Conservation (phyloP, 2,113 vertebrate species). For the Lontra canadensis region DNA sequence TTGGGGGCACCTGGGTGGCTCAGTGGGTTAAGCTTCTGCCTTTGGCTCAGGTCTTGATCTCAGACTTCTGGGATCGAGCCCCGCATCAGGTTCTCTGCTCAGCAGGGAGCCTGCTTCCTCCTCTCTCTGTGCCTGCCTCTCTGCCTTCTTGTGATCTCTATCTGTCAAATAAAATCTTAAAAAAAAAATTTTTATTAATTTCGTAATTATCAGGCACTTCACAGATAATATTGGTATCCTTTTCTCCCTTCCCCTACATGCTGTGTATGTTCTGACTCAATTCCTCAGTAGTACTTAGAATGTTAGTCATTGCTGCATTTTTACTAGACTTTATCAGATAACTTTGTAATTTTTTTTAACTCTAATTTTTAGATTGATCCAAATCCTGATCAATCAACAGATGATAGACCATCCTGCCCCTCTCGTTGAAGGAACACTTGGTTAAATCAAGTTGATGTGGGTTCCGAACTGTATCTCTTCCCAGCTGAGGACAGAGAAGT, state of each 20-base stretch:
- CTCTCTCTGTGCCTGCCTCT: no score
- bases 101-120: no score
- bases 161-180: no score
- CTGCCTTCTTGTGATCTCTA: no score
- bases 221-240: background rate
- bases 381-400: constrained; percentile 93
- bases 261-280: background rate
- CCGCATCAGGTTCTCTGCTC: no score
- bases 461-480: constrained; percentile 83
- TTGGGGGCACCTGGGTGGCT: background rate
- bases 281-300: constrained; percentile 1
- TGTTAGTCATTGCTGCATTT: background rate
- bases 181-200: background rate
- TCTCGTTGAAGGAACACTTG: constrained; percentile 90
- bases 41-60: no score
- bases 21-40: no score
- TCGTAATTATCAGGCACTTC: background rate
- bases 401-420: constrained; percentile 92
- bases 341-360: background rate
- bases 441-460: constrained; percentile 77
- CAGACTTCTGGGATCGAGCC: no score
- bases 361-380: constrained; percentile 91
- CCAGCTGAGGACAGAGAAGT: constrained; percentile 85
- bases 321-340: background rate
- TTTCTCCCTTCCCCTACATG: background rate